Base-by-base conservation (phyloP, 1,140 invertebrate genomes). In the Eufriesea mexicana region DNA sequence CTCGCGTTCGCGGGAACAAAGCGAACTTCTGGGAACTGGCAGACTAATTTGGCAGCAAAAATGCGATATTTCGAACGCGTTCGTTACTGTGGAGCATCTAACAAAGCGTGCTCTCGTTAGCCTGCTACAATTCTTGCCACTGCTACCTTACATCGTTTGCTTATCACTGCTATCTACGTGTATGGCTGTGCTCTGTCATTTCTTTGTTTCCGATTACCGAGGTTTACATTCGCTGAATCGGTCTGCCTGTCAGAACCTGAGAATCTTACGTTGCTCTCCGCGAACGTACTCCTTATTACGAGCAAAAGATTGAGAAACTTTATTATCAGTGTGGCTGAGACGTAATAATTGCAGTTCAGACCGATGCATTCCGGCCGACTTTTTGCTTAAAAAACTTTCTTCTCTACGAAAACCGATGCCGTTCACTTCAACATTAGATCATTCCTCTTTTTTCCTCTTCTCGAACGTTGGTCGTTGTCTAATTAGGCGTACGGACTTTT, bases 1-100 rank as follows among this genome's bases (percentile, higher is more conserved):
- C 66, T 47, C 42, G 66, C 12, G 14, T 49, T 68, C 66, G 45
- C 10, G n/a, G 4, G 12, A 61, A 79, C 66, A 79, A 79, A 49
- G 76, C 47, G 6, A 35, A 16, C n/a, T 47, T 25, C 62, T 78
- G 62, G 64, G 66, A 76, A 76, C 7, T 10, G 8, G 6, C 4
- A 14, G 47, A 25, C 55, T 62, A n/a, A 62, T 20, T 62, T 42
- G 74, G 28, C 18, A 35, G 25, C 16, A 57, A 42, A 73, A 71
- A 71, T 16, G n/a, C 57, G 57, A 61, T 61, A 25, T 14, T 61
- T 14, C 2, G 18, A 25, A 61, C 57, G 57, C 1, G n/a, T 35
- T 35, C 35, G 35, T 35, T 35, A 1, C 35, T 35, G 4, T 35
- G 4, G 35, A 35, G 35, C 35, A 35, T 35, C 35, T 4, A 35